phyloP scores from a whole-genome alignment of 1,140 invertebrate genomes.

The Drosophila arawakana region DNA sequence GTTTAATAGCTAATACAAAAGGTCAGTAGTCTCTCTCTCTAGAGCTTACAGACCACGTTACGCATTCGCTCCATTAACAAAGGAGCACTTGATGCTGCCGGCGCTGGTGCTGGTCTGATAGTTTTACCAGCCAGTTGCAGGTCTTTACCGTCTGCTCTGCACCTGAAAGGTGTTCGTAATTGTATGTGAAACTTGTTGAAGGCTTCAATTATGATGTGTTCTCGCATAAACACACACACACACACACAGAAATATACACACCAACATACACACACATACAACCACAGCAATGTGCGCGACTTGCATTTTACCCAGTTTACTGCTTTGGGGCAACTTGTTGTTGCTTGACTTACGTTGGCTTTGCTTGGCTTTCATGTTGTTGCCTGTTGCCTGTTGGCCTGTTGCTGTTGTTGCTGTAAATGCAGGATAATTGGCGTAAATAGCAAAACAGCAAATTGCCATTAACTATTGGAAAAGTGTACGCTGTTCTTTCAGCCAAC shows the following conservation, averaged over 20 bases:
- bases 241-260: slow-evolving; percentile 24
- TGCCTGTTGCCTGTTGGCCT: slow-evolving; percentile 13
- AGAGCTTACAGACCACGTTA: slow-evolving; percentile 1
- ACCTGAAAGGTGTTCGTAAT: slow-evolving; percentile 75
- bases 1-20: slow-evolving; percentile 52
- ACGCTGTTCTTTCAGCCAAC: slow-evolving; percentile 60
- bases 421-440: slow-evolving; percentile 82
- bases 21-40: background rate
- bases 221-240: slow-evolving; percentile 13
- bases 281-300: slow-evolving; percentile 59
- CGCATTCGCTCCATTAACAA: slow-evolving; percentile 13
- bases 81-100: background rate
- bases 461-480: slow-evolving; percentile 83
- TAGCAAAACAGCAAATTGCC: slow-evolving; percentile 83
- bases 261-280: slow-evolving; percentile 24
- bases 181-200: slow-evolving; percentile 82
- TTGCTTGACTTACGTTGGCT: slow-evolving; percentile 34
- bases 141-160: slow-evolving; percentile 29
- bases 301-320: slow-evolving; percentile 56
- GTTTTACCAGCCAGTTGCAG: slow-evolving; percentile 3
- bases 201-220: slow-evolving; percentile 80
- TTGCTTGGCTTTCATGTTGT: slow-evolving; percentile 49
- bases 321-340: slow-evolving; percentile 29
- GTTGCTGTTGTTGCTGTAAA: slow-evolving; percentile 65
- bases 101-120: background rate